These are phyloP conservation scores for Nipponacmea schrenckii DNA, from an alignment of 2,888 invertebrate genomes.

Conservation along the genomic window DNA sequence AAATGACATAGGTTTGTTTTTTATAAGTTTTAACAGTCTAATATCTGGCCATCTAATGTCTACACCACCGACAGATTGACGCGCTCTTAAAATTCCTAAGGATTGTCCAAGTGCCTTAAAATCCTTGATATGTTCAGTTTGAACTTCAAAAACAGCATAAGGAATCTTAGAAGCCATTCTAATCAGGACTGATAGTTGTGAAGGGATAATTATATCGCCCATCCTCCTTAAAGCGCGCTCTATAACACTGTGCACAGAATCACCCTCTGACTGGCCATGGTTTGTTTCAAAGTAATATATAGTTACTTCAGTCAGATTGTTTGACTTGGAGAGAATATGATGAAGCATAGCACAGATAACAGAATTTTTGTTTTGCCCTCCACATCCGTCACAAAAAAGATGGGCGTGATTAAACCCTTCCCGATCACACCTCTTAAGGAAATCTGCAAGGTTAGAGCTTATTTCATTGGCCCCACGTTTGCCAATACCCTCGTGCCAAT, in stretches of 20 bases:
- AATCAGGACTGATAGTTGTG: background rate
- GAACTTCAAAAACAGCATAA: background rate
- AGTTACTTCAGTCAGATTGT: background rate
- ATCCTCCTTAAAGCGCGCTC: constrained; percentile 3
- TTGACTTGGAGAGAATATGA: constrained; percentile 3
- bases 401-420: background rate
- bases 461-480: background rate
- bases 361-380: constrained; percentile 11
- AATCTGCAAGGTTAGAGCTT: background rate
- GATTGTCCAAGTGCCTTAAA: constrained; percentile 4
- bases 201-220: background rate
- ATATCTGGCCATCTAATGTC: background rate
- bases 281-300: constrained; percentile 11
- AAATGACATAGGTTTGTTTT: background rate
- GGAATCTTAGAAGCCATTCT: constrained; percentile 1
- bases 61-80: background rate
- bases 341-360: constrained; percentile 6
- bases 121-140: constrained; percentile 6
- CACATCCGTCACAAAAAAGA: constrained; percentile 6
- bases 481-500: background rate
- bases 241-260: constrained; percentile 1
- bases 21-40: background rate
- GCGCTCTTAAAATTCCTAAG: background rate
- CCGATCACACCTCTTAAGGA: background rate
- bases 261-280: constrained; percentile 10